Conservation (phyloP, 2,797 vertebrate genomes). For the Alca torda region DNA sequence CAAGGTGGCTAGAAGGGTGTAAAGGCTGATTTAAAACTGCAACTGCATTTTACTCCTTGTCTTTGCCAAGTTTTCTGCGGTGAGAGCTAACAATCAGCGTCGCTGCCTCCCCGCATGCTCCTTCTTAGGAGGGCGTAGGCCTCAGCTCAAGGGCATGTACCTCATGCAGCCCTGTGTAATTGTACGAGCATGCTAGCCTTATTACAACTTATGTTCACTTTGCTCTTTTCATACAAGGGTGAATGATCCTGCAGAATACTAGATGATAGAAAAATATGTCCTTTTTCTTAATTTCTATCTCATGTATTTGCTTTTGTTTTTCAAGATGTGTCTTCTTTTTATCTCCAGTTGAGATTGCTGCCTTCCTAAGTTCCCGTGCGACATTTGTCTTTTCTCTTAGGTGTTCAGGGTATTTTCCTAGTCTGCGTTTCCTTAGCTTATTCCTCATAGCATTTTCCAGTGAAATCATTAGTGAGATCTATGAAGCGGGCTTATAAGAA, state of each 20-base stretch:
- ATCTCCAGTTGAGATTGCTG: not conserved
- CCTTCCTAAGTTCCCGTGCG: not conserved
- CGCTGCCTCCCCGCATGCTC: not conserved
- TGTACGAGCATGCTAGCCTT: not conserved
- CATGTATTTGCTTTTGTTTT: not conserved
- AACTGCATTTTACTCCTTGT: not conserved
- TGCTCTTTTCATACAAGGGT: not conserved
- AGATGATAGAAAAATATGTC: fast-evolving
- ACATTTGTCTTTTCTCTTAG: not conserved
- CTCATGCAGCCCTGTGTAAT: not conserved
- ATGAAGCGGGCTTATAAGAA: not conserved
- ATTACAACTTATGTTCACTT: not conserved
- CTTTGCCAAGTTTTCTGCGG: not conserved
- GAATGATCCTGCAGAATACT: not conserved
- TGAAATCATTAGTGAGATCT: not conserved
- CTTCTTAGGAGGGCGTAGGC: not conserved
- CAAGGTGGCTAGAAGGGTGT: not conserved
- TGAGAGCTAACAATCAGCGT: fast-evolving
- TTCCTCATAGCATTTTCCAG: not conserved
- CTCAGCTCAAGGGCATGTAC: not conserved
- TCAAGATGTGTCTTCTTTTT: not conserved
- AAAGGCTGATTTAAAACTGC: not conserved
- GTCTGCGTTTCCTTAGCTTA: not conserved
- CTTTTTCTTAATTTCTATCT: not conserved
- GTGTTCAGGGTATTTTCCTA: not conserved